Conservation (phyloP, 2,797 vertebrate genomes). For the Ptychobarbus kaznakovi region DNA sequence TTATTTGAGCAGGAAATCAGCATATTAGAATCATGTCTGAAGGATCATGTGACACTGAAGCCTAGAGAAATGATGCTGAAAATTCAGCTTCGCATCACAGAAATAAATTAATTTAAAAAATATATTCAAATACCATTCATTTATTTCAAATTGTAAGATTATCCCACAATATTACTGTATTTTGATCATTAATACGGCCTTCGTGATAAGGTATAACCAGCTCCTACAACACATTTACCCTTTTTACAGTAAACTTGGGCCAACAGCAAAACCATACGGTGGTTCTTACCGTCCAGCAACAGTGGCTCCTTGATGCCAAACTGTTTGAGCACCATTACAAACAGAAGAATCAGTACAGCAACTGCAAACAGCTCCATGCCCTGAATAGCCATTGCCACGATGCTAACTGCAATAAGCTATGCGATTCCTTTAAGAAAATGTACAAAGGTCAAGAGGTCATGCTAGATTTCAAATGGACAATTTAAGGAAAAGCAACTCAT, state of each 20-base stretch:
- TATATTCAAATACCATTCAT: background rate
- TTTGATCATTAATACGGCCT: background rate
- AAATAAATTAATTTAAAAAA: background rate
- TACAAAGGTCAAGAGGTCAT: slow-evolving; percentile 40
- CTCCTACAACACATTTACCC: background rate
- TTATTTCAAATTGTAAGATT: background rate
- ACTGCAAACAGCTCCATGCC: slow-evolving; percentile 93
- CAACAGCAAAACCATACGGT: background rate
- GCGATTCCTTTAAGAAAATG: background rate
- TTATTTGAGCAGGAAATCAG: background rate
- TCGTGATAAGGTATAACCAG: background rate
- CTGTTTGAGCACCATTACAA: slow-evolving; percentile 92
- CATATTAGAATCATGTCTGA: background rate
- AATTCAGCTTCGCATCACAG: background rate
- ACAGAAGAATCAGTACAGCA: slow-evolving; percentile 86
- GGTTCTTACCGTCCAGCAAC: slow-evolving; percentile 88
- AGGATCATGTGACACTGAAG: background rate
- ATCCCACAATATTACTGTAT: background rate
- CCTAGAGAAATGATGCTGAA: background rate
- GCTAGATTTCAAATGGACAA: background rate
- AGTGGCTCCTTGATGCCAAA: slow-evolving; percentile 91
- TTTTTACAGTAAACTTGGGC: background rate
- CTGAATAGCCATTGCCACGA: slow-evolving; percentile 79
- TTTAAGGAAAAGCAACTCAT: slow-evolving; percentile 11
- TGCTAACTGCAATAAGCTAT: slow-evolving; percentile 23